Percentiles rank a stretch among this genome's conserved stretches.
These are phyloP conservation scores for Tetramorium bicarinatum DNA, from an alignment of 2,888 invertebrate genomes.

Conservation along the genomic window DNA sequence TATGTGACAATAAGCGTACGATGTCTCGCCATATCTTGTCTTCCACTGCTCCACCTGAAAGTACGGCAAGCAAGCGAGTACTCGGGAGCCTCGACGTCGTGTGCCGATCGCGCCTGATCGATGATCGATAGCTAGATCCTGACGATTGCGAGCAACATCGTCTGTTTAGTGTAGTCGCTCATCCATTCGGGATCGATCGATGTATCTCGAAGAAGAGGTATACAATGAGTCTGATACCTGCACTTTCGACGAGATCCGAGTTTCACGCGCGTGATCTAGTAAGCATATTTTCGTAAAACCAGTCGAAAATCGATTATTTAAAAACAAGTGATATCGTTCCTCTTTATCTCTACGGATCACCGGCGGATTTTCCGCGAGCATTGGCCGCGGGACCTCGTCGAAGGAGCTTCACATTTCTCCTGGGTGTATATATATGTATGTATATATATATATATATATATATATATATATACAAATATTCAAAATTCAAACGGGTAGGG, in stretches of 20 bases:
- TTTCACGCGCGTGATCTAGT: background rate
- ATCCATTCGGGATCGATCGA: constrained; percentile 40
- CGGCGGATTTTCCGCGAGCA: background rate
- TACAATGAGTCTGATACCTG: constrained; percentile 16
- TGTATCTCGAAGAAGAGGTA: constrained; percentile 40
- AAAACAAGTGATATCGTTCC: background rate
- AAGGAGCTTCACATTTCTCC: constrained; percentile 53
- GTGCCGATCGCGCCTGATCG: constrained; percentile 39
- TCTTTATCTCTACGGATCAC: background rate
- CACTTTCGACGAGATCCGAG: constrained; percentile 37
- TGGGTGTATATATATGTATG: constrained; percentile 60
- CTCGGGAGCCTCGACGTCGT: constrained; percentile 19
- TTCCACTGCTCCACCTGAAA: constrained; percentile 19
- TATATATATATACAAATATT: constrained; percentile 66
- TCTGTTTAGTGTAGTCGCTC: constrained; percentile 26
- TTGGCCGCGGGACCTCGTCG: constrained; percentile 64
- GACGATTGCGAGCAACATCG: constrained; percentile 30
- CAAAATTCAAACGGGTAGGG: constrained; percentile 55
- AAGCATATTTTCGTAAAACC: constrained; percentile 7
- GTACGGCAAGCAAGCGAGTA: constrained; percentile 1
- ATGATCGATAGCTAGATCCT: constrained; percentile 32
- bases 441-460: constrained; percentile 38
- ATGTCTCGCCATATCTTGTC: constrained; percentile 23
- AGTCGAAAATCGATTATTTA: constrained; percentile 22
- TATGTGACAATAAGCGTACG: constrained; percentile 33